Evolutionary conservation across 1,140 invertebrate species (phyloP), one percentile per base, ranked within the genome.

Genomic region (Panagrolaimus sp.): DNA sequence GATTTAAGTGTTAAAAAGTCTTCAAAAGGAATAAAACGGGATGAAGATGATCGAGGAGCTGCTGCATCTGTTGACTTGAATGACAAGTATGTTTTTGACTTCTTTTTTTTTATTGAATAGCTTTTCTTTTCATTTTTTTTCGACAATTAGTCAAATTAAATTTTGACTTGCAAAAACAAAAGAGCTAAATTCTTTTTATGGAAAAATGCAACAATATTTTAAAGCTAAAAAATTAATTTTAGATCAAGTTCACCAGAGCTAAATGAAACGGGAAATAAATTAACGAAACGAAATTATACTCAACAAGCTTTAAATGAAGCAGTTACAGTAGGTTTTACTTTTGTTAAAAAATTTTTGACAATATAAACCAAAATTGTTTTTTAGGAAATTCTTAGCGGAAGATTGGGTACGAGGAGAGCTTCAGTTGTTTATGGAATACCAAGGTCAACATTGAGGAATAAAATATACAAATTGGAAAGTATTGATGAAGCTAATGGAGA

Each of bases 401-500:
- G 92, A 82, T 86, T 96, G 67, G 93, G 92, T 61, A 94, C 92
- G 1, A 85, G 93, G 43, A 87, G 93, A 69, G 92, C 93, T 0
- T 91, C 93, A 44, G 91, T 92, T 38, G 90, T 95, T 71, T 96
- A 96, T 84, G 92, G 92, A 68, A 94, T 96, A 82, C 93, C 93
- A 5, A 87, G 93, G 65, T 95, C 93, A 65, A 96, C 93, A 2
- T 87, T 97, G 7, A 87, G 93, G 48, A 96, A 96, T 85, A 96
- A 96, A 86, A 87, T 89, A 23, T 93, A 91, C 86, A 93, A 93
- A 83, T 85, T 92, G 78, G 89, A 90, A 89, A 84, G 89, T 72
- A 57, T 5, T 57, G 51, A 57, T 27, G 51, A 57, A 57, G 51
- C 14, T 16, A 38, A 38, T 38, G 16, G 13, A n/a, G 27, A 63